These are phyloP conservation scores for Eledona agricola DNA, from an alignment of 2,888 invertebrate genomes.

Conservation along the genomic window DNA sequence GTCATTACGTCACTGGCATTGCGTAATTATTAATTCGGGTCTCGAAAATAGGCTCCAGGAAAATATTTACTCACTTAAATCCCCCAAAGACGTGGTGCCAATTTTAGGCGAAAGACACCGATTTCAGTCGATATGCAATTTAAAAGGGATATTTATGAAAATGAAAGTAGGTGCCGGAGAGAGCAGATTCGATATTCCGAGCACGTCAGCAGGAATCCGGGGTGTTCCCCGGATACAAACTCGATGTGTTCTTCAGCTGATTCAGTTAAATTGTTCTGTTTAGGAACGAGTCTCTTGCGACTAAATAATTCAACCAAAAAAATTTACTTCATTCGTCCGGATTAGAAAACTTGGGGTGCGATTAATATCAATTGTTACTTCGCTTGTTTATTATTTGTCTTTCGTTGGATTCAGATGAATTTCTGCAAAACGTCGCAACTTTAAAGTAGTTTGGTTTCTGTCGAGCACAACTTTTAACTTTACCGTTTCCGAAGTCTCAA, in stretches of 20 bases:
- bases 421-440: constrained; percentile 20
- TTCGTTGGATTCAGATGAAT: constrained; percentile 6
- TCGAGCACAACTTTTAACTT: constrained; percentile 27
- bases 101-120: constrained; percentile 47
- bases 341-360: constrained; percentile 16
- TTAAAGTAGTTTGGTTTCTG: constrained; percentile 27
- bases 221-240: constrained; percentile 49
- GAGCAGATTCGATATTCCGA: constrained; percentile 52
- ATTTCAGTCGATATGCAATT: constrained; percentile 56
- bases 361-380: constrained; percentile 29
- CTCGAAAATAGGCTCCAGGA: constrained; percentile 29
- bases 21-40: too few relatives aligned
- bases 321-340: too few relatives aligned
- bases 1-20: too few relatives aligned
- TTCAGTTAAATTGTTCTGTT: constrained; percentile 54
- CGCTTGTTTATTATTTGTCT: constrained; percentile 20
- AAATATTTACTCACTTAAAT: constrained; percentile 36
- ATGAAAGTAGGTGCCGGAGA: constrained; percentile 56
- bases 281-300: too few relatives aligned
- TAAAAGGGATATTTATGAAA: constrained; percentile 59
- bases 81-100: constrained; percentile 38
- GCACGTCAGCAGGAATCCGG: constrained; percentile 54
- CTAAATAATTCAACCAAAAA: too few relatives aligned
- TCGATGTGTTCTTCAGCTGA: constrained; percentile 54
- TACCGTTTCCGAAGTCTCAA: constrained; percentile 17